These are phyloP conservation scores for Noctua janthe DNA, from an alignment of 2,888 invertebrate genomes.

Conservation along the genomic window DNA sequence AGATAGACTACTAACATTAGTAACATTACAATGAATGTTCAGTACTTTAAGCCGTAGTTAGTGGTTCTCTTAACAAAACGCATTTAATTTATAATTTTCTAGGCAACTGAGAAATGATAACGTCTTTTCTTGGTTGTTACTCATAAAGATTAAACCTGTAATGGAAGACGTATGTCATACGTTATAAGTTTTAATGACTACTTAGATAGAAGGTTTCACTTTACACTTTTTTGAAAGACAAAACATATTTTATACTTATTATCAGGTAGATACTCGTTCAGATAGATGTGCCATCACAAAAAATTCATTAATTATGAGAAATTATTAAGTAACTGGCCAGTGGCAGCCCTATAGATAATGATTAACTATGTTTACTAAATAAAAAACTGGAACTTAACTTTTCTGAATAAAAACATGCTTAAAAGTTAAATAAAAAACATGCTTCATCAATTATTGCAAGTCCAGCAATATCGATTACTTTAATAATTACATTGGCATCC, in stretches of 20 bases:
- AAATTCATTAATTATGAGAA: background rate
- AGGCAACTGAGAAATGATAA: constrained; percentile 27
- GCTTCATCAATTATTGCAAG: constrained; percentile 60
- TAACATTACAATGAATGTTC: constrained; percentile 29
- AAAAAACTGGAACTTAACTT: constrained; percentile 40
- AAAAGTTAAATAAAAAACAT: constrained; percentile 25
- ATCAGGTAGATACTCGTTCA: background rate
- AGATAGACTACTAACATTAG: constrained; percentile 23
- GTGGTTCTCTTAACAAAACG: constrained; percentile 40
- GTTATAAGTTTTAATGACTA: constrained; percentile 19
- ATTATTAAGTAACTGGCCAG: background rate
- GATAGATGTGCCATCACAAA: background rate
- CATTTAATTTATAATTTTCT: constrained; percentile 48
- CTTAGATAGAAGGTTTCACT: background rate
- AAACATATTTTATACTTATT: background rate
- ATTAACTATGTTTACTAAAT: constrained; percentile 40
- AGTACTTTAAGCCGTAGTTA: constrained; percentile 26
- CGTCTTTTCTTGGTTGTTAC: constrained; percentile 21
- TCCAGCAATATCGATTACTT: constrained; percentile 75
- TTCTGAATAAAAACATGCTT: constrained; percentile 30
- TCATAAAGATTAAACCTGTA: constrained; percentile 35
- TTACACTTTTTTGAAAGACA: constrained; percentile 7
- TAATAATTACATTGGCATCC: constrained; percentile 81
- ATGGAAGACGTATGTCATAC: constrained; percentile 14
- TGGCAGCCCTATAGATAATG: constrained; percentile 34